Evolutionary conservation across 53 echinoderm and acorn worm genomes (phyloP).

Genomic region (Temnopleurus reevesii): DNA sequence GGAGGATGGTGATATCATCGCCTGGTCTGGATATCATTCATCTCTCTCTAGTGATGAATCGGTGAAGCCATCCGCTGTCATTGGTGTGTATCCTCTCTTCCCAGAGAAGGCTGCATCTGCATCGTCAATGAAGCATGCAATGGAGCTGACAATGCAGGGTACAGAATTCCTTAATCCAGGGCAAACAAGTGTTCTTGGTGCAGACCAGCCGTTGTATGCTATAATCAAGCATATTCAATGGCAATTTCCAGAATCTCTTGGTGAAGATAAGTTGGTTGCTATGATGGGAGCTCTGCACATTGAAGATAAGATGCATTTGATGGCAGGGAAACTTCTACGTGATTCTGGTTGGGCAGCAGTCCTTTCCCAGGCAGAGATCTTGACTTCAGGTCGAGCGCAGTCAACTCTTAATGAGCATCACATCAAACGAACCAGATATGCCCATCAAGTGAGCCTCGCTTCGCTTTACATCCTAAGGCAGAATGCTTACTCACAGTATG

Average conservation of each 20-base stretch:
- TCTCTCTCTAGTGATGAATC: no score
- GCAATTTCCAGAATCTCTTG: background rate
- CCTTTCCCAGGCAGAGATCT: constrained; percentile 57
- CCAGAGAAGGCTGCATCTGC: no score
- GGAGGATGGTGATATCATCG: no score
- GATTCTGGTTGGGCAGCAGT: constrained; percentile 65
- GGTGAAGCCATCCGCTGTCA: no score
- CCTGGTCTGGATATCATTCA: no score
- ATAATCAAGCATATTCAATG: constrained; percentile 61
- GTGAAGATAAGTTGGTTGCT: constrained; percentile 63
- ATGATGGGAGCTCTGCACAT: constrained; percentile 65
- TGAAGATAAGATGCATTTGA: constrained; percentile 42
- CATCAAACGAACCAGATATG: constrained; percentile 57
- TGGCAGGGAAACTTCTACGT: constrained; percentile 50
- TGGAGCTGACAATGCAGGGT: no score
- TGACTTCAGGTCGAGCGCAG: constrained; percentile 50
- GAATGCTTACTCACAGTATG: constrained; percentile 53
- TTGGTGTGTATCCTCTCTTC: no score
- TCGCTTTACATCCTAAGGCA: constrained; percentile 10
- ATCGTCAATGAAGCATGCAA: no score
- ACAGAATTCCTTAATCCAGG: constrained; percentile 53
- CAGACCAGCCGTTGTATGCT: constrained; percentile 62
- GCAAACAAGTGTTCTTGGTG: constrained; percentile 55
- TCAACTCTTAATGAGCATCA: constrained; percentile 45
- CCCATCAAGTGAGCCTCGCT: constrained; percentile 68